Evolutionary conservation across 2,797 vertebrate genomes (phyloP), one percentile per base, ranked within the genome.

Genomic region (Pangasius sanitwongsei): DNA sequence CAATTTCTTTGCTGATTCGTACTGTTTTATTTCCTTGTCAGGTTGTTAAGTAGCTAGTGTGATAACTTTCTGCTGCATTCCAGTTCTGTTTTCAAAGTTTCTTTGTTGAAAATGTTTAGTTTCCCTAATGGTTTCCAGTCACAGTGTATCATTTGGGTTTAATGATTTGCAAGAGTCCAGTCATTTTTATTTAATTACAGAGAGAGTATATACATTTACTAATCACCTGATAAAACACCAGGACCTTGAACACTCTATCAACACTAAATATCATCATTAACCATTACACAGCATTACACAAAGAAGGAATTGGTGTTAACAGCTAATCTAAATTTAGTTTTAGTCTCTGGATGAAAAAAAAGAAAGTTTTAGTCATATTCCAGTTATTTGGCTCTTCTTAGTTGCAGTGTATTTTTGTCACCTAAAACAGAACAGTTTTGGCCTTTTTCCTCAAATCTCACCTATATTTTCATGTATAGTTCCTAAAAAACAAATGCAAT

Each of bases 21-120:
- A 67, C 18, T 69, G 82, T 34, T 84, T 69, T 5, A 84, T 53
- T 84, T 69, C 28, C 61, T 84, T 50, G 44, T n/a, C 25, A 50
- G 82, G 41, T 67, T 67, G 59, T 48, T 65, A 84, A 65, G 59
- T 83, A 83, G 81, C 25, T 67, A 50, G 6, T 13, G 34, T 28
- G 15, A 50, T 48, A 67, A 84, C 63, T 23, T 53, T 53, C 44
- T 84, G 12, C 44, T 69, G 9, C 63, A 84, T 67, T 53, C 83
- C 63, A 69, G 28, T 12, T 67, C 41, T 65, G 82, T 48, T 84
- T 83, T 23, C 20, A 82, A 61, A 20, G 20, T 12, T 13, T 4
- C 80, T 2, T 48, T 59, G n/a, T 57, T 34, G n/a, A 80, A 80
- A 80, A 55, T 7, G 0, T 57, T 57, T 57, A 5, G 3, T 37